A percentile compares a stretch with the other conserved stretches of the same genome.
These are phyloP conservation scores for Hesperophylax magnus DNA, from an alignment of 1,140 invertebrate species.

Conservation along the genomic window DNA sequence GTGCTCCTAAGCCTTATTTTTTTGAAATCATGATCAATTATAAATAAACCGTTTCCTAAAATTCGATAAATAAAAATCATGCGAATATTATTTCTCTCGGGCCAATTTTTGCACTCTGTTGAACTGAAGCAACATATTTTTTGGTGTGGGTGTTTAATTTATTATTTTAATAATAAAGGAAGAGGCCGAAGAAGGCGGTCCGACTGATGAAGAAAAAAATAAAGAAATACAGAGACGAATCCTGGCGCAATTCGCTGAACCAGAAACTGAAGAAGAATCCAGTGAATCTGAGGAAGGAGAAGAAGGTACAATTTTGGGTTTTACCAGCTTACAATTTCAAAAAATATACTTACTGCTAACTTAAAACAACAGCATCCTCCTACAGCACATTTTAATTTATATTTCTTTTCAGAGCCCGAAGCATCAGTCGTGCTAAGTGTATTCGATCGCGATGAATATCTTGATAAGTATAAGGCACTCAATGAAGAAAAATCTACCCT, in stretches of 20 bases:
- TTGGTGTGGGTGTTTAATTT: no score
- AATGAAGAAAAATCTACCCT: conserved; percentile 18
- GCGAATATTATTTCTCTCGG: no score
- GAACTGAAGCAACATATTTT: no score
- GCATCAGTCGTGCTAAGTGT: not conserved
- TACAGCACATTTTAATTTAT: not conserved
- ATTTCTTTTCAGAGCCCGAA: not conserved
- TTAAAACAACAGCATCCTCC: not conserved
- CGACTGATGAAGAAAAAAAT: not conserved
- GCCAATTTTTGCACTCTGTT: no score
- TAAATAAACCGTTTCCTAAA: no score
- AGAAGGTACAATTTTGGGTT: not conserved
- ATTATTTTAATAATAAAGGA: no score
- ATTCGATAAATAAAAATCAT: no score
- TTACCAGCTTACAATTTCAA: not conserved
- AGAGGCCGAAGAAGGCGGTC: not conserved
- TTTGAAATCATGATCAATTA: no score
- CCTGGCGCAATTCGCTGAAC: not conserved
- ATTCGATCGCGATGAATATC: conserved; percentile 15
- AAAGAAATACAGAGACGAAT: conserved; percentile 23
- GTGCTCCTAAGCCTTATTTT: no score
- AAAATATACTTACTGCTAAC: not conserved
- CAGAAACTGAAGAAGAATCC: not conserved
- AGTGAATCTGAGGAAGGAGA: not conserved
- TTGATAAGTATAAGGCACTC: conserved; percentile 22